These are phyloP conservation scores for Nezara viridula DNA, from an alignment of 2,888 invertebrate genomes.

Conservation along the genomic window DNA sequence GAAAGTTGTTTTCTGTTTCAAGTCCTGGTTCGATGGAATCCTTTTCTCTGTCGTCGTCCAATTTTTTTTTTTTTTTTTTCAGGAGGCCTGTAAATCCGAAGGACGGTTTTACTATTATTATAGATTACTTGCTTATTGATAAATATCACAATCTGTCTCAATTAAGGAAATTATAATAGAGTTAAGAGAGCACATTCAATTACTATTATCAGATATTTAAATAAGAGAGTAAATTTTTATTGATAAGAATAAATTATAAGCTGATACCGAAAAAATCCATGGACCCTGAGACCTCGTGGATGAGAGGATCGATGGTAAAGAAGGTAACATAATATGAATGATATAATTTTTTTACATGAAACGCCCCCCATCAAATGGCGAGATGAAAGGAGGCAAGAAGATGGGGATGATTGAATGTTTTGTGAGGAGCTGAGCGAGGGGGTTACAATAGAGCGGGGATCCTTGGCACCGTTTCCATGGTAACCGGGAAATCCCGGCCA, in stretches of 20 bases:
- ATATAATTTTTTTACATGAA: neutral
- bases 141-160: too few relatives aligned
- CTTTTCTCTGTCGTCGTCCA: too few relatives aligned
- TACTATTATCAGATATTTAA: too few relatives aligned
- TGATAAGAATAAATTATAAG: neutral
- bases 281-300: neutral
- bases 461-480: slow-evolving; percentile 59
- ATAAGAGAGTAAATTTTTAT: neutral
- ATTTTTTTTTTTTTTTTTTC: too few relatives aligned
- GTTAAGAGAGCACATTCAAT: too few relatives aligned
- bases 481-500: slow-evolving; percentile 56
- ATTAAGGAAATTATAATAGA: too few relatives aligned
- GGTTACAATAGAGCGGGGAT: slow-evolving; percentile 21
- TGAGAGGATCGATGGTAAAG: neutral
- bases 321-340: neutral
- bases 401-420: slow-evolving; percentile 28
- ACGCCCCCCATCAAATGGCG: too few relatives aligned
- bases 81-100: too few relatives aligned
- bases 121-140: too few relatives aligned
- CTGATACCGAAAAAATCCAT: neutral
- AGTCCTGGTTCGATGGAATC: too few relatives aligned
- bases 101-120: too few relatives aligned
- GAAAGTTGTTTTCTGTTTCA: too few relatives aligned
- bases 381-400: neutral
- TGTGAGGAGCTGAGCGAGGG: neutral